phyloP scores from a whole-genome alignment of 2,888 invertebrate species.

The Archips crataeganus region DNA sequence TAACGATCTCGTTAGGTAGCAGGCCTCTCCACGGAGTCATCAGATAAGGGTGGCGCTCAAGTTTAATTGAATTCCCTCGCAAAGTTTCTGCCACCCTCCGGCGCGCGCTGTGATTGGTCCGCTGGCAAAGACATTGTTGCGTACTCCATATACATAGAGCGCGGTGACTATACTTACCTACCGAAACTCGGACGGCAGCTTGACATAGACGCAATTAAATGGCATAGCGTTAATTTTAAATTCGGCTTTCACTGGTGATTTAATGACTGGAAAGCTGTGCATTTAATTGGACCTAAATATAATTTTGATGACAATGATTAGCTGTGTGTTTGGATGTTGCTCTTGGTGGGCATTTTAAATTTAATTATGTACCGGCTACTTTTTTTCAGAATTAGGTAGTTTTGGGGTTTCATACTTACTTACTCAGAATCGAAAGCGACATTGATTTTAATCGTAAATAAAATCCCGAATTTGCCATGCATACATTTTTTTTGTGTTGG shows the following conservation, averaged over 20 bases:
- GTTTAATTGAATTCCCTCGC: constrained; percentile 83
- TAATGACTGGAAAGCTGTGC: not conserved
- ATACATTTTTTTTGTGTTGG: no score
- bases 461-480: no score
- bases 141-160: constrained; percentile 43
- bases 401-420: no score
- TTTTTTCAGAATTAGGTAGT: not conserved
- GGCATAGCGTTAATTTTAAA: constrained; percentile 3
- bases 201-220: constrained; percentile 12
- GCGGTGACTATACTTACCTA: constrained; percentile 56
- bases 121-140: constrained; percentile 78
- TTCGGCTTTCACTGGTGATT: constrained; percentile 3
- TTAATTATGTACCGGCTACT: no score
- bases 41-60: constrained; percentile 83
- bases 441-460: no score
- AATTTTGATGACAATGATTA: not conserved
- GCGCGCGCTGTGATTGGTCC: constrained; percentile 73
- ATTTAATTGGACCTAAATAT: not conserved
- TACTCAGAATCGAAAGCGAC: no score
- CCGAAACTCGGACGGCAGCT: constrained; percentile 1
- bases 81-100: constrained; percentile 81
- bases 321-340: no score
- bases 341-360: no score
- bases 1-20: constrained; percentile 76
- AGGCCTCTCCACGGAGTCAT: constrained; percentile 77